A percentile compares a stretch with the other conserved stretches of the same genome.
Conservation (phyloP, 2,888 invertebrate species). For the Amblyjoppa fuscipennis region DNA sequence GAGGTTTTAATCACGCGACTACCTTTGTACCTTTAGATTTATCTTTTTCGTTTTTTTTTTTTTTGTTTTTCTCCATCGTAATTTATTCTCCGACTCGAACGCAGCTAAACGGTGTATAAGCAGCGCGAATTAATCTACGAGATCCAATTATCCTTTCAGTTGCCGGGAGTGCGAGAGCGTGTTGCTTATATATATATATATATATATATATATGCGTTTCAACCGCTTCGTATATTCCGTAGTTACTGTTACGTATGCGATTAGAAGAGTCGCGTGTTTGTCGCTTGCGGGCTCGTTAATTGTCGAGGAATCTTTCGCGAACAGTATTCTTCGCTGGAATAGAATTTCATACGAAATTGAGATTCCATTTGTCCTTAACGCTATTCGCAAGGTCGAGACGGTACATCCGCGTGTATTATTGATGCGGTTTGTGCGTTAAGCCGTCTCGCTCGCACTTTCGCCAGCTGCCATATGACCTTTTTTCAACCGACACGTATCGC, state of each 20-base stretch:
- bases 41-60: background rate
- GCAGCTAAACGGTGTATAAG: background rate
- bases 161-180: background rate
- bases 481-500: background rate
- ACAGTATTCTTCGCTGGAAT: constrained; percentile 4
- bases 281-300: background rate
- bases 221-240: background rate
- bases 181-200: background rate
- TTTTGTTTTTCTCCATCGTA: background rate
- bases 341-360: background rate
- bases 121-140: background rate
- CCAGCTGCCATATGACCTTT: background rate
- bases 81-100: background rate
- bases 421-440: background rate
- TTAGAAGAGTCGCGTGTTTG: background rate
- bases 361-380: constrained; percentile 10
- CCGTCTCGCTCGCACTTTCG: constrained; percentile 7
- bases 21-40: background rate
- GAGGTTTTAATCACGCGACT: constrained; percentile 11
- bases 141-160: background rate
- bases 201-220: background rate
- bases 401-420: background rate
- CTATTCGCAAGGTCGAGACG: constrained; percentile 31
- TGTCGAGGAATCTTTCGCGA: constrained; percentile 15
- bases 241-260: background rate